phyloP scores from a whole-genome alignment of 2,797 vertebrate species.

The Vespertilio murinus region DNA sequence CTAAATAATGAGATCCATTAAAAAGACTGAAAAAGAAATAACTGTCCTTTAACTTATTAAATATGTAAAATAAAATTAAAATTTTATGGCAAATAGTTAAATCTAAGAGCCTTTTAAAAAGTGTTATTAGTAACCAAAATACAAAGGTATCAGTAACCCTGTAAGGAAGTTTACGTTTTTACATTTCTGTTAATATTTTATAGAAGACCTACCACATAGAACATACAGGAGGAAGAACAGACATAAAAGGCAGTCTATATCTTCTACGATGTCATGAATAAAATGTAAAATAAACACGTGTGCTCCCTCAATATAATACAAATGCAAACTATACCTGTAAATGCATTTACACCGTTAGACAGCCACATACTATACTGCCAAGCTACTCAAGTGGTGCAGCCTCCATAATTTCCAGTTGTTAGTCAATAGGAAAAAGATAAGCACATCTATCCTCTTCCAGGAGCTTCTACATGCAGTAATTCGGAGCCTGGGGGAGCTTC shows the following conservation, averaged over 20 bases:
- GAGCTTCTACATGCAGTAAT: neutral
- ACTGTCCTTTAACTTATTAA: conserved; percentile 62
- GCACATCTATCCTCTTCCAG: neutral
- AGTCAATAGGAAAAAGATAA: neutral
- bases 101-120: conserved; percentile 19
- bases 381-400: neutral
- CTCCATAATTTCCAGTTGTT: neutral
- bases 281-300: conserved; percentile 23
- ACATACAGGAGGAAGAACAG: neutral
- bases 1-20: conserved; percentile 88
- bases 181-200: neutral
- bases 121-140: neutral
- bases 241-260: neutral
- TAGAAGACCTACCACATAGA: neutral
- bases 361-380: neutral
- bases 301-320: neutral
- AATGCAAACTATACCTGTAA: conserved; percentile 40
- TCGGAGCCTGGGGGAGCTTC: neutral
- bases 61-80: conserved; percentile 33
- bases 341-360: neutral
- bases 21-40: conserved; percentile 85
- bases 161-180: neutral
- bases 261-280: conserved; percentile 22
- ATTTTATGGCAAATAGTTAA: conserved; percentile 27
- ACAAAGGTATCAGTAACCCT: neutral